These are phyloP conservation scores for Tylochromis polylepis DNA, from an alignment of 2,113 vertebrate species.

Conservation along the genomic window DNA sequence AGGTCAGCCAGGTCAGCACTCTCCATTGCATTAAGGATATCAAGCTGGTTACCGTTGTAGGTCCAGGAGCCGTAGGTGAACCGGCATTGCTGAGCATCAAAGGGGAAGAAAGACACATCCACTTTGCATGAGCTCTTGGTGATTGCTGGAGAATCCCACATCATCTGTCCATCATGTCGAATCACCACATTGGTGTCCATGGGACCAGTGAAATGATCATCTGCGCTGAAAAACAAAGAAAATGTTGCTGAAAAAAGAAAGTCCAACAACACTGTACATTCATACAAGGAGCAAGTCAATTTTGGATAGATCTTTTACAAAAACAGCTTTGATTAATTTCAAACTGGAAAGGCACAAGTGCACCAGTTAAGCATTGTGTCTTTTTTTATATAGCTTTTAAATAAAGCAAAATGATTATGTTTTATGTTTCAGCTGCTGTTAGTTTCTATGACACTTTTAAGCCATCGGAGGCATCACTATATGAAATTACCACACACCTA, in stretches of 20 bases:
- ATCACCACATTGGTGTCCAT: conserved; percentile 91
- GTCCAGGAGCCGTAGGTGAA: conserved; percentile 95
- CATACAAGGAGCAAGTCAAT: not conserved
- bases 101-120: conserved; percentile 89
- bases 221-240: conserved; percentile 71
- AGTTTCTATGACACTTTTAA: not conserved
- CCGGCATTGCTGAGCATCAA: conserved; percentile 82
- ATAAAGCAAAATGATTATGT: not conserved
- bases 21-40: conserved; percentile 74
- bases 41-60: conserved; percentile 86
- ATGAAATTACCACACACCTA: not conserved
- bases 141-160: conserved; percentile 88
- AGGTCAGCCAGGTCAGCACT: conserved; percentile 81
- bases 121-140: conserved; percentile 91
- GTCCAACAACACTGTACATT: not conserved
- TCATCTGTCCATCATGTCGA: conserved; percentile 77
- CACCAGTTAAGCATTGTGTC: conserved; percentile 22
- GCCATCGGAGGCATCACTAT: not conserved
- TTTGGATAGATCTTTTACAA: not conserved
- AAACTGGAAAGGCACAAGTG: conserved; percentile 40
- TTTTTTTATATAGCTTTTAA: conserved; percentile 22
- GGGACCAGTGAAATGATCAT: conserved; percentile 75
- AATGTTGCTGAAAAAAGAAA: not conserved
- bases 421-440: not conserved
- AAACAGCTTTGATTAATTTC: not conserved